A percentile compares a stretch with the other conserved stretches of the same genome.
Evolutionary conservation across 2,797 vertebrate genomes (phyloP).

Genomic region (Phalanger gymnotis): DNA sequence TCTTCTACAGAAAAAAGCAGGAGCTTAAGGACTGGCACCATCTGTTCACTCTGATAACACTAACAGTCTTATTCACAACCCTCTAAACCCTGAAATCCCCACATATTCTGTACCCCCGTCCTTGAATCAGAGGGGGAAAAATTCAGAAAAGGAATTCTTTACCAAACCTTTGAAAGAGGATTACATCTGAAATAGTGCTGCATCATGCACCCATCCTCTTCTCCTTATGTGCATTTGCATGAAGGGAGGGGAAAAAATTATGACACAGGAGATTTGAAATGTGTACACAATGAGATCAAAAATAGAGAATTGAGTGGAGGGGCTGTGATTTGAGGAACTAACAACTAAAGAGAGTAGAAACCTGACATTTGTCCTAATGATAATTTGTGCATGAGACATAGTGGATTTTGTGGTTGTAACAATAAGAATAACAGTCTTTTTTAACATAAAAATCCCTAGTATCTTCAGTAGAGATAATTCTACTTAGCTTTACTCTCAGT

Average conservation of each 20-base stretch:
- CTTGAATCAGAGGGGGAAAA: constrained; percentile 40
- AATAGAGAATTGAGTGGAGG: not conserved
- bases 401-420: not conserved
- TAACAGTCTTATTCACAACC: constrained; percentile 57
- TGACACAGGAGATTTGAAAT: not conserved
- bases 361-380: not conserved
- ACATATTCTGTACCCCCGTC: constrained; percentile 37
- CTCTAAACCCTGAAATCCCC: constrained; percentile 69
- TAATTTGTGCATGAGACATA: not conserved
- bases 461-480: not conserved
- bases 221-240: fast-evolving
- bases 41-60: constrained; percentile 67
- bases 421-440: not conserved
- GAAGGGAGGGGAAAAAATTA: not conserved
- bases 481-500: not conserved
- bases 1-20: constrained; percentile 70
- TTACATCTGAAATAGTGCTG: constrained; percentile 34
- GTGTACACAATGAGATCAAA: not conserved
- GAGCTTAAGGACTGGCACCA: constrained; percentile 72
- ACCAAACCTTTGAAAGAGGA: constrained; percentile 51
- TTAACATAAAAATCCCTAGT: not conserved
- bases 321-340: not conserved
- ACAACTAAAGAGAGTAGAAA: not conserved
- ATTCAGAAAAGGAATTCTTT: constrained; percentile 57
- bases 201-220: not conserved